Conservation (phyloP, 2,888 invertebrate species). For the Agrochola lychnidis region DNA sequence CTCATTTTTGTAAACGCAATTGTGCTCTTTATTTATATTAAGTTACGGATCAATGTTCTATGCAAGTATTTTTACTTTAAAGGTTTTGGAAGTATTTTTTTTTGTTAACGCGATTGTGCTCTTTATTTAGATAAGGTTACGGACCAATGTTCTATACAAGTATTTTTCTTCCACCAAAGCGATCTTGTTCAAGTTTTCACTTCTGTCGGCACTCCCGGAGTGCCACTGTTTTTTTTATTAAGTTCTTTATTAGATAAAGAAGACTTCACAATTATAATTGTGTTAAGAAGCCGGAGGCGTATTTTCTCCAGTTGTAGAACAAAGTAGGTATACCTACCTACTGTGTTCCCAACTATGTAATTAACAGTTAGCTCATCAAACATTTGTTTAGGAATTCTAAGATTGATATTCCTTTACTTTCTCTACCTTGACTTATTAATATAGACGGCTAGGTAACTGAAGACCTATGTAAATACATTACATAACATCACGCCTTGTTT, state of each 20-base stretch:
- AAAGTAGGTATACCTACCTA: neutral
- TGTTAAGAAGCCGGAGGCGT: neutral
- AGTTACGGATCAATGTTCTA: too few relatives aligned
- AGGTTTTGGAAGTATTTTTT: too few relatives aligned
- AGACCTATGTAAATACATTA: neutral
- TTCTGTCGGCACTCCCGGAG: too few relatives aligned
- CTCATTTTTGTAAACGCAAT: too few relatives aligned
- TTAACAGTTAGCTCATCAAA: conserved; percentile 10
- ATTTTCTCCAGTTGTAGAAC: neutral
- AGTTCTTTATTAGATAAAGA: conserved; percentile 42
- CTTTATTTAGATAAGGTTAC: too few relatives aligned
- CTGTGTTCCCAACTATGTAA: neutral
- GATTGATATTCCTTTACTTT: conserved; percentile 1
- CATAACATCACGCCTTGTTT: too few relatives aligned
- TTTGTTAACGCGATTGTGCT: too few relatives aligned
- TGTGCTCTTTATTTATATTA: too few relatives aligned
- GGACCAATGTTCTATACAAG: too few relatives aligned
- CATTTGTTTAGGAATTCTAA: conserved; percentile 17
- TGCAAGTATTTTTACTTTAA: too few relatives aligned
- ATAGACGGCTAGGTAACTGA: neutral
- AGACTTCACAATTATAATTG: conserved; percentile 17
- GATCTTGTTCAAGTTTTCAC: too few relatives aligned
- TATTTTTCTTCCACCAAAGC: too few relatives aligned
- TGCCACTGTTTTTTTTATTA: neutral
- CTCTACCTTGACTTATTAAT: conserved; percentile 3